These are phyloP conservation scores for Grapholita molesta DNA, from an alignment of 1,140 invertebrate genomes.

Conservation along the genomic window DNA sequence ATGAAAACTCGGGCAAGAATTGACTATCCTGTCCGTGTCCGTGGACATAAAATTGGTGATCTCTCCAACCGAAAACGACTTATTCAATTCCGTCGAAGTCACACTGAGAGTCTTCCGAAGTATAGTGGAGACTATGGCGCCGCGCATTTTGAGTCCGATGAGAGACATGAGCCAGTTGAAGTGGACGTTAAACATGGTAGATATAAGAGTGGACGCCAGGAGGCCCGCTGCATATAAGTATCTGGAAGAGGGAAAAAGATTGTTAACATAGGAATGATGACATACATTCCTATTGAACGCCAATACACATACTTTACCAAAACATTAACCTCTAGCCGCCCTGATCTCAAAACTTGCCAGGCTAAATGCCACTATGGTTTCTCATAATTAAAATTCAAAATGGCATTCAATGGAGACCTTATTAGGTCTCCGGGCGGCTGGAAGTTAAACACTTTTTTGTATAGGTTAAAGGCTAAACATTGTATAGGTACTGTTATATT, in stretches of 20 bases:
- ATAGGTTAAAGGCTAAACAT: too few species aligned
- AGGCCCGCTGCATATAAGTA: constrained; percentile 90
- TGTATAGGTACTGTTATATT: too few species aligned
- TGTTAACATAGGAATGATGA: not conserved
- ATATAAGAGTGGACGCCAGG: constrained; percentile 82
- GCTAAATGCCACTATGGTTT: too few species aligned
- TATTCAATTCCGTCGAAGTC: constrained; percentile 77
- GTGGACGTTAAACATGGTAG: constrained; percentile 90
- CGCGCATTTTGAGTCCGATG: constrained; percentile 92
- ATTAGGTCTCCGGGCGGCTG: too few species aligned
- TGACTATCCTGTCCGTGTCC: constrained; percentile 96
- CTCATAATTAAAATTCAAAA: too few species aligned
- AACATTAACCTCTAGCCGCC: too few species aligned
- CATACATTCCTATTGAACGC: too few species aligned
- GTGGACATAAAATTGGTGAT: constrained; percentile 98
- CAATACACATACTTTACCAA: too few species aligned
- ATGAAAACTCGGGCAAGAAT: constrained; percentile 97
- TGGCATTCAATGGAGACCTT: too few species aligned
- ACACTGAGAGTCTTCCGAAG: constrained; percentile 90
- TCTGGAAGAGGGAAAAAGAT: constrained; percentile 40
- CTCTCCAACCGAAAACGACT: constrained; percentile 87
- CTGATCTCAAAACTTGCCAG: too few species aligned
- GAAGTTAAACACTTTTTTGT: too few species aligned
- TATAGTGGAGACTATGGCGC: constrained; percentile 89
- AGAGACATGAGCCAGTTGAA: constrained; percentile 94